Evolutionary conservation across 1,140 invertebrate genomes (phyloP), one percentile per base, ranked within the genome.

Genomic region (Drosophila virilis): DNA sequence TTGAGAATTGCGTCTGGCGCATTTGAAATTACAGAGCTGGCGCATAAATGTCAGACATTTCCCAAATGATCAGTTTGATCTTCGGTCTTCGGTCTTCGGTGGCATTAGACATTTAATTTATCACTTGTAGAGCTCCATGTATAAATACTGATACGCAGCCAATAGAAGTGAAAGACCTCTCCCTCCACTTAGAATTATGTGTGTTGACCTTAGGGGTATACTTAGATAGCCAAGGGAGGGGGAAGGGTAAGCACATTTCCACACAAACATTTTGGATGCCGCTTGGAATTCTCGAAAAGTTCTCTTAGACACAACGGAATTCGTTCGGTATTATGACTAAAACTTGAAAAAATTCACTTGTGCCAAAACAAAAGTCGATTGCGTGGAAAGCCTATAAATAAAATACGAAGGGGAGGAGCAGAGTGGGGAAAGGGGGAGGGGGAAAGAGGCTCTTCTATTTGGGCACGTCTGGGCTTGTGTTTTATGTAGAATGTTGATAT

Each of bases 11-110:
- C 57, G 52, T 50, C 66, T 68, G 40, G 51, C 54, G 84, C 86
- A 89, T 89, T 75, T 89, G 68, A 83, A 88, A 88, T 88, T 77
- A 61, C 68, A 66, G 13, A 51, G 17, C 42, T 38, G n/a, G 50
- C 32, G 12, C 46, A 22, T 28, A 55, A 43, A 58, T 33, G 48
- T 58, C 52, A 51, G 42, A 67, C 68, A 66, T 45, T 72, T 57
- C 38, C 60, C 62, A 59, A 61, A 57, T 58, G 32, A 57, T 61
- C 52, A 35, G 64, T 54, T 65, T 74, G 75, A 70, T 66, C 62
- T 64, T 57, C 61, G 65, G 67, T 66, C 62, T 64, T 57, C 61
- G 65, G 67, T 46, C 55, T 55, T 17, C 17, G 17, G 70, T 37
- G 58, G 22, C 22, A 22, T 22, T 22, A 22, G 71, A 78, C 75